Base-by-base conservation (phyloP, 2,797 vertebrate species). In the Chanos chanos region DNA sequence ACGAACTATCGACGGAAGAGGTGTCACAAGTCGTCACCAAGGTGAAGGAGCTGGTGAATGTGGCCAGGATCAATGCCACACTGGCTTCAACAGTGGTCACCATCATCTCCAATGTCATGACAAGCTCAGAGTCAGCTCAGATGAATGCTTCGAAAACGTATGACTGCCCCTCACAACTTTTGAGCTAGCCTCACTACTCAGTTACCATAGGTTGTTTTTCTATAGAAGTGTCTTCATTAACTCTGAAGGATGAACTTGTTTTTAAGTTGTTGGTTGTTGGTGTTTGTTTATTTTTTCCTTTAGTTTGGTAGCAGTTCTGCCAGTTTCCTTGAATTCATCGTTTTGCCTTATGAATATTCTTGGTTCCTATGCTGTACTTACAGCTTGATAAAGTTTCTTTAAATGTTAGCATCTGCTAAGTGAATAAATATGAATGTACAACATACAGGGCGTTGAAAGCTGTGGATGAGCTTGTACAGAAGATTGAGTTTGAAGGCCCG, bases 41-140 rank as follows among this genome's bases (percentile, higher is more conserved):
- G 71, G 91, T 99, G 43, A 91, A 94, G 75, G 87, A 91, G 80
- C 87, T 99, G 70, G 92, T 98, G 34, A 92, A 85, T 0, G 81
- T 94, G 54, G 90, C 92, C 34, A 90, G 90, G 78, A 96, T 99
- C 53, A 93, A 94, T 78, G 66, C 77, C 49, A 78, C 85, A 0
- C 72, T 99, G 36, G 96, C 95, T 31, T 86, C 79, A 54, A 92
- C 90, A 0, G 90, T 99, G 15, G 87, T 99, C 78, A 89, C 85
- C 57, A 94, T 98, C 81, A 93, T 99, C 88, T 99, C 96, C 71
- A 99, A 98, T 66, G 93, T 99, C 66, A 89, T 98, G 77, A 89
- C 68, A 37, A 93, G 89, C 85, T 89, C 94, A 0, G 89, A 90
- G 48, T 81, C 73, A 2, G 83, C 85, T 4, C 79, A 91, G 66